Conservation (phyloP, 2,797 vertebrate genomes). For the Enteromius radiatus region DNA sequence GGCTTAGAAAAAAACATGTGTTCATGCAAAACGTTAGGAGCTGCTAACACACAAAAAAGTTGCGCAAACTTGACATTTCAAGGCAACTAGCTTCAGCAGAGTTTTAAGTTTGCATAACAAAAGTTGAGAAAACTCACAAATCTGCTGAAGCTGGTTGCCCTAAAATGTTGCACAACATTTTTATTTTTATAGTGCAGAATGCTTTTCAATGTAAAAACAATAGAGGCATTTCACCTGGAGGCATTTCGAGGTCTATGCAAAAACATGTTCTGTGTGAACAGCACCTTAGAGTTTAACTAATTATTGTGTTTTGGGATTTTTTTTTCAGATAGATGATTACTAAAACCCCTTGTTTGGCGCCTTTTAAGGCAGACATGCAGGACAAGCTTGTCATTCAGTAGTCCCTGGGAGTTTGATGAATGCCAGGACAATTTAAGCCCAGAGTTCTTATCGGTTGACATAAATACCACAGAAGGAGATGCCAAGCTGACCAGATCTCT, state of each 20-base stretch:
- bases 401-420: conserved; percentile 45
- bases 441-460: conserved; percentile 39
- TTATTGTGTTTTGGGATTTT: neutral
- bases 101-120: too few species aligned
- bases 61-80: too few species aligned
- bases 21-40: neutral
- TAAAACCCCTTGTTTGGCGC: neutral
- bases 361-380: conserved; percentile 10
- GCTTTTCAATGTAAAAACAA: neutral
- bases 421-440: conserved; percentile 32
- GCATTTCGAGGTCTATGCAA: neutral
- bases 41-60: neutral
- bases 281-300: neutral
- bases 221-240: neutral
- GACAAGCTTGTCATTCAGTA: neutral
- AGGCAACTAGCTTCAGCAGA: too few species aligned
- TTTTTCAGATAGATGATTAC: neutral
- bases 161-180: too few species aligned
- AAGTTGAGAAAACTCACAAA: too few species aligned
- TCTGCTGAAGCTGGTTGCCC: too few species aligned
- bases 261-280: neutral
- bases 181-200: neutral
- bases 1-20: neutral
- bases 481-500: conserved; percentile 27
- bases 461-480: conserved; percentile 39